phyloP scores from a whole-genome alignment of 37 sponge, comb jelly and placozoan species.

The Halisarca cf. caerulea region DNA sequence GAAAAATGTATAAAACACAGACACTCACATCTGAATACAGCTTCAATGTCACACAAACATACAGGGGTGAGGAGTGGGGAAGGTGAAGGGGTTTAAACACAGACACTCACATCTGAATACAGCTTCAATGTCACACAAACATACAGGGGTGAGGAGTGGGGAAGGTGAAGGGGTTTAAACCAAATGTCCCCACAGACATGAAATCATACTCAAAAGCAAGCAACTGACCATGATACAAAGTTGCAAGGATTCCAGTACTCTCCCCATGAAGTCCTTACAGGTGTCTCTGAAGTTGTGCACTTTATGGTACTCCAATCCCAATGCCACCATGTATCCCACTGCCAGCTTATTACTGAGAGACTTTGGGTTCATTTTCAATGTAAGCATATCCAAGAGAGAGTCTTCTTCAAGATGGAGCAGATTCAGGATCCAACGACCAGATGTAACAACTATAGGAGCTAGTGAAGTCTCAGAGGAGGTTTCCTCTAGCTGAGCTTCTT shows the following conservation, averaged over 20 bases:
- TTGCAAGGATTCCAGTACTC: not conserved
- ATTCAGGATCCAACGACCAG: not conserved
- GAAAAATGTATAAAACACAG: no score
- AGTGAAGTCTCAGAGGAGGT: not conserved
- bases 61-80: no score
- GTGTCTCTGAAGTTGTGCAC: conserved; percentile 20
- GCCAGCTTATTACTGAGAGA: conserved; percentile 48
- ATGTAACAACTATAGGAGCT: not conserved
- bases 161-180: not conserved
- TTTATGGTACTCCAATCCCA: conserved; percentile 53
- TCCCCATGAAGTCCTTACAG: not conserved
- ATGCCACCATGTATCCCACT: conserved; percentile 53
- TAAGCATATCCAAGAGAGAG: conserved; percentile 18
- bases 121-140: no score
- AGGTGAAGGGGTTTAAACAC: no score
- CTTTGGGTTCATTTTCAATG: not conserved
- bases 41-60: no score
- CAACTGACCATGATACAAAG: conserved; percentile 4
- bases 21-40: no score
- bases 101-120: no score
- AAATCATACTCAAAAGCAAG: not conserved
- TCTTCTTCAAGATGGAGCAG: conserved; percentile 31
- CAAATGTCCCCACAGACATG: not conserved
- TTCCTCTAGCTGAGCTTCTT: not conserved
- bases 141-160: no score